Conservation (phyloP, 2,888 invertebrate species). For the Epistrophe grossulariae region DNA sequence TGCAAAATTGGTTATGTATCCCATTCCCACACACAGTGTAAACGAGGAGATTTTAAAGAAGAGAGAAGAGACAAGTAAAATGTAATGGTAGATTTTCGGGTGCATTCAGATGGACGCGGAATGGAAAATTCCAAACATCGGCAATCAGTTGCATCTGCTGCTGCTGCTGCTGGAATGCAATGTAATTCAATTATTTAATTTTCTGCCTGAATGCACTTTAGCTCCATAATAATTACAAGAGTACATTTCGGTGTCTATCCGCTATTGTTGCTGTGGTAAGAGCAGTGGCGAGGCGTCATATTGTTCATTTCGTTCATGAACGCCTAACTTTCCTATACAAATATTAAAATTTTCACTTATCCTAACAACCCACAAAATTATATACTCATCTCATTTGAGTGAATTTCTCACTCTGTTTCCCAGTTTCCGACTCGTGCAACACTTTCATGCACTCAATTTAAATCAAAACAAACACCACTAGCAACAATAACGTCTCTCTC, state of each 20-base stretch:
- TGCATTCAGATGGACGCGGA: slow-evolving; percentile 38
- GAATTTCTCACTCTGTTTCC: too few relatives aligned
- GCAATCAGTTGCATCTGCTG: slow-evolving; percentile 55
- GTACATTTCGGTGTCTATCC: slow-evolving; percentile 52
- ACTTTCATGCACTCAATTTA: too few relatives aligned
- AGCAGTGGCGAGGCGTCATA: too few relatives aligned
- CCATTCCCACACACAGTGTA: background rate
- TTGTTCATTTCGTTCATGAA: too few relatives aligned
- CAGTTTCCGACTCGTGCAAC: too few relatives aligned
- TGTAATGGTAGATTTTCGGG: slow-evolving; percentile 27
- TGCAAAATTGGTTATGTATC: background rate
- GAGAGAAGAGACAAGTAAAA: background rate
- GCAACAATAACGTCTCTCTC: too few relatives aligned
- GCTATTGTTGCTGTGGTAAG: slow-evolving; percentile 1
- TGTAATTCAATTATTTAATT: slow-evolving; percentile 72
- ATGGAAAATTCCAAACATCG: slow-evolving; percentile 56
- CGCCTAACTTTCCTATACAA: too few relatives aligned
- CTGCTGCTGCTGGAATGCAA: slow-evolving; percentile 46
- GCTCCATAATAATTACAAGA: slow-evolving; percentile 71
- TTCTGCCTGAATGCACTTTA: slow-evolving; percentile 67
- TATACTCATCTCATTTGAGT: too few relatives aligned
- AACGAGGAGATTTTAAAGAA: background rate
- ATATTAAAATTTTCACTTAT: too few relatives aligned
- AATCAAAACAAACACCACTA: too few relatives aligned
- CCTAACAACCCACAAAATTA: too few relatives aligned